Conservation (phyloP, 2,113 vertebrate species). For the Meles meles region DNA sequence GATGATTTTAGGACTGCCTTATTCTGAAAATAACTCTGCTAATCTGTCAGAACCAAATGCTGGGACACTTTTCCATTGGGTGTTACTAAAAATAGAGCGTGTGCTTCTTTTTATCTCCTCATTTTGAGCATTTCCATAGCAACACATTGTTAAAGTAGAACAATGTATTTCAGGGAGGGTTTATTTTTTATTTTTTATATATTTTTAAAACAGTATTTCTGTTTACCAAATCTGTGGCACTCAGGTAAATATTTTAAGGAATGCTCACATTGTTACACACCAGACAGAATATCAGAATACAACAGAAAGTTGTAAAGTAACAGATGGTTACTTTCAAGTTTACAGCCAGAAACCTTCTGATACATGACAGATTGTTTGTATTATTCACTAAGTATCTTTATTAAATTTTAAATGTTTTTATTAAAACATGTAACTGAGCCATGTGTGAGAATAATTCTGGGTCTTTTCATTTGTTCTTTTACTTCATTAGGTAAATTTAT, state of each 20-base stretch:
- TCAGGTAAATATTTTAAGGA: slow-evolving; percentile 47
- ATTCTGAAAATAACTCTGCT: background rate
- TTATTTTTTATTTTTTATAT: background rate
- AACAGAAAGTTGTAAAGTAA: too few relatives aligned
- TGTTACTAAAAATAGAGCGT: background rate
- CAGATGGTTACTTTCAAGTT: slow-evolving; percentile 15
- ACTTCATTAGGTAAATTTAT: slow-evolving; percentile 9
- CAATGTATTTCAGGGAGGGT: background rate
- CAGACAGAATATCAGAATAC: background rate
- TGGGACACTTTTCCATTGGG: background rate
- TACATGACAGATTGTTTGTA: background rate
- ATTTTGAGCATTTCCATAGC: background rate
- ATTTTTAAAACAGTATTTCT: background rate
- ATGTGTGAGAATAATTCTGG: background rate
- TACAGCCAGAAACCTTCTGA: background rate
- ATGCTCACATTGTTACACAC: background rate
- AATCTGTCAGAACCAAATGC: background rate
- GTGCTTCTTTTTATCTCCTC: background rate
- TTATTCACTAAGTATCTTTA: slow-evolving; percentile 12
- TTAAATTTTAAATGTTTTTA: slow-evolving; percentile 15
- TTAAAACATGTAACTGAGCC: background rate
- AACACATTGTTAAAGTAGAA: background rate
- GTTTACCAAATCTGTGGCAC: background rate
- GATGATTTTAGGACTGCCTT: background rate
- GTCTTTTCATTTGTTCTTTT: background rate